Evolutionary conservation across 1,140 invertebrate species (phyloP).

Genomic region (Ceratosolen solmsi): DNA sequence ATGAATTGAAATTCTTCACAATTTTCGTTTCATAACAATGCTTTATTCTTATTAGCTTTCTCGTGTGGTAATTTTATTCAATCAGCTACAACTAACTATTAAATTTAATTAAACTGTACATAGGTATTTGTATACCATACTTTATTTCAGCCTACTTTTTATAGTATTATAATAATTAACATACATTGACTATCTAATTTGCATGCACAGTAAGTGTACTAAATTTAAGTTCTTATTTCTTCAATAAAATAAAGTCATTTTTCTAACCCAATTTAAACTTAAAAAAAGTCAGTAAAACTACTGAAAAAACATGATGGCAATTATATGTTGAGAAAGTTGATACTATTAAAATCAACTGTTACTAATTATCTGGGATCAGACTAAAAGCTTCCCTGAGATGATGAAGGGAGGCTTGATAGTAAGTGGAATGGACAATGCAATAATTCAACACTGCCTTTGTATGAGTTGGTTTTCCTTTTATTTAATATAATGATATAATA

Average conservation of each 20-base stretch:
- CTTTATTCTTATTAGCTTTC: too few relatives aligned
- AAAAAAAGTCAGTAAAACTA: not conserved
- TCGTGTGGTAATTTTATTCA: too few relatives aligned
- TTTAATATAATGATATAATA: too few relatives aligned
- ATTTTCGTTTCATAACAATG: too few relatives aligned
- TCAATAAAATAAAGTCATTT: not conserved
- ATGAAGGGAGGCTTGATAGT: too few relatives aligned
- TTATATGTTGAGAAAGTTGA: conserved; percentile 12
- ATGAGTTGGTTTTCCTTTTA: not conserved
- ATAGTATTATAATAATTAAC: too few relatives aligned
- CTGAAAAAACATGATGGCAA: not conserved
- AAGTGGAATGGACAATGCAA: too few relatives aligned
- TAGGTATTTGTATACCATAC: too few relatives aligned
- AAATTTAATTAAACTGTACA: not conserved
- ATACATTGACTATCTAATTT: too few relatives aligned
- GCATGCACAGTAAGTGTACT: not conserved
- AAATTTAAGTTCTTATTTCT: not conserved
- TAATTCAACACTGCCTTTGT: too few relatives aligned
- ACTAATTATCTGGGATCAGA: not conserved
- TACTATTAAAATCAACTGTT: conserved; percentile 5
- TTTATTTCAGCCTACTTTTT: too few relatives aligned
- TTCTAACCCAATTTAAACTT: not conserved
- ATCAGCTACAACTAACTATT: too few relatives aligned
- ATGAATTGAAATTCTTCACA: not conserved
- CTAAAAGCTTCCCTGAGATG: not conserved